These are phyloP conservation scores for Habrosyne pyritoides DNA, from an alignment of 2,888 invertebrate genomes.

Conservation along the genomic window DNA sequence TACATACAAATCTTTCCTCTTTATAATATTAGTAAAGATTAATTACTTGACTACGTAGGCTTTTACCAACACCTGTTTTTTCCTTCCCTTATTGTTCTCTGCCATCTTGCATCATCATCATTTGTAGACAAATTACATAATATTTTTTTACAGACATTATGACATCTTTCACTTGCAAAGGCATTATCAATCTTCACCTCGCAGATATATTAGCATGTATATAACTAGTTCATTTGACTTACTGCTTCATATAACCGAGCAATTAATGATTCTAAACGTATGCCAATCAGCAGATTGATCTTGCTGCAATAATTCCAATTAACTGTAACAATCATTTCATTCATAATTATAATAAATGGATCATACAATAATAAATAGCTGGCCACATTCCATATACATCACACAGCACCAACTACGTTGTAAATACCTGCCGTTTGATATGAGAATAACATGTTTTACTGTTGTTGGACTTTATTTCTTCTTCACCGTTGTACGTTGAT, in stretches of 20 bases:
- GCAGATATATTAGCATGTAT: not conserved
- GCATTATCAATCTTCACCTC: not conserved
- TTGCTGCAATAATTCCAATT: conserved; percentile 14
- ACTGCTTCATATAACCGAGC: not conserved
- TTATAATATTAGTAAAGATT: too few relatives aligned
- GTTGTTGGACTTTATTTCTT: too few relatives aligned
- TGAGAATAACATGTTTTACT: not conserved
- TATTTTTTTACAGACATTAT: too few relatives aligned
- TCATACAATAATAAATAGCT: not conserved
- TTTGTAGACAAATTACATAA: too few relatives aligned
- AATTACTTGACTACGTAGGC: too few relatives aligned
- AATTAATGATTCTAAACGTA: not conserved
- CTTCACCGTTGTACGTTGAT: too few relatives aligned
- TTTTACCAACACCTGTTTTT: too few relatives aligned
- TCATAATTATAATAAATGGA: not conserved
- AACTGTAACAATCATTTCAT: conserved; percentile 9
- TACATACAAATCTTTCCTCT: too few relatives aligned
- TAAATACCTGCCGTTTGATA: not conserved
- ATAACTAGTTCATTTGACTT: not conserved
- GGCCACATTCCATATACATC: conserved; percentile 1
- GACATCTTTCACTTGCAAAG: too few relatives aligned
- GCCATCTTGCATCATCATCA: too few relatives aligned
- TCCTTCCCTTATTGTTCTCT: too few relatives aligned
- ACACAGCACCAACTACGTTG: not conserved
- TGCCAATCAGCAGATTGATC: conserved; percentile 8